Evolutionary conservation across 2,888 invertebrate genomes (phyloP), one percentile per base, ranked within the genome.

Genomic region (Caenorhabditis japonica): DNA sequence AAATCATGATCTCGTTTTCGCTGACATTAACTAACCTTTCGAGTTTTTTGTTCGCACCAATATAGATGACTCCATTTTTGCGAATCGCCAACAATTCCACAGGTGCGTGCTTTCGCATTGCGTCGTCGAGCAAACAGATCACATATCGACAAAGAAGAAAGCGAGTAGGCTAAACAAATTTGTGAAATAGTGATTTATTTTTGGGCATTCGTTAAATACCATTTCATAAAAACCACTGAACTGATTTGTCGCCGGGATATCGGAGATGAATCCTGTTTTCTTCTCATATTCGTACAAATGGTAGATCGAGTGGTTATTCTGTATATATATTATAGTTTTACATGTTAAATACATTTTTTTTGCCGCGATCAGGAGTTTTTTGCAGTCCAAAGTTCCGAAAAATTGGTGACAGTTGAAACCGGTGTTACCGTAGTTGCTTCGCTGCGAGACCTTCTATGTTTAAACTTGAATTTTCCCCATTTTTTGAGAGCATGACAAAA

Each of bases 121-220:
- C 39, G 15, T 70, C 70, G 15, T 60, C 60, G 23, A 61, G 46
- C 5, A 19, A 17, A n/a, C 70, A 61, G 44, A 66, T 56, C 17
- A 66, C 66, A 21, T 66, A 66, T 0, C 66, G 66, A n/a, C 66
- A 66, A 4, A 49, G 51, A 2, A 66, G 43, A 25, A 66, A 66
- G 34, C 56, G n/a, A 19, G 30, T 30, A 12, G 21, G 19, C 44
- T 21, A 19, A n/a, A n/a, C n/a, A n/a, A n/a, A n/a, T n/a, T n/a
- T n/a, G n/a, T n/a, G n/a, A n/a, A n/a, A n/a, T n/a, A n/a, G n/a
- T n/a, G n/a, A n/a, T n/a, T n/a, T n/a, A n/a, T n/a, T n/a, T n/a
- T n/a, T n/a, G n/a, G n/a, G n/a, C n/a, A n/a, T n/a, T n/a, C n/a
- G 0, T n/a, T n/a, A 12, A 21, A 13, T 33, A 52, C 51, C 15